Evolutionary conservation across 2,113 vertebrate genomes (phyloP).

Genomic region (Phoxinus phoxinus): DNA sequence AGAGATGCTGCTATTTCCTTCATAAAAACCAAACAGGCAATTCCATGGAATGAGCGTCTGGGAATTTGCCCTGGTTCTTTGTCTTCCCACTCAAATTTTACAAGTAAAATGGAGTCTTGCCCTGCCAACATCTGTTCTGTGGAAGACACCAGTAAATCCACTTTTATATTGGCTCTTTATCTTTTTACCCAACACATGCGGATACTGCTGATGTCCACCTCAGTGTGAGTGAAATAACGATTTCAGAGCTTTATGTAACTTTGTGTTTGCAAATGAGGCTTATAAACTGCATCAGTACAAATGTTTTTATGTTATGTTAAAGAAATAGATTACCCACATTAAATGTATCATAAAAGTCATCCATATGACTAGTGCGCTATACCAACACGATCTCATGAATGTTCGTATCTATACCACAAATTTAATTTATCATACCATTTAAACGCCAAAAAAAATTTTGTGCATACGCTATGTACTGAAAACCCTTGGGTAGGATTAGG

Average conservation of each 20-base stretch:
- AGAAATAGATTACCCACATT: not conserved
- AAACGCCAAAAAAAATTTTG: too few species aligned
- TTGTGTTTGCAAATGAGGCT: not conserved
- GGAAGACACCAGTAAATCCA: constrained; percentile 51
- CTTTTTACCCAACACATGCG: constrained; percentile 50
- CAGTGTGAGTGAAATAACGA: not conserved
- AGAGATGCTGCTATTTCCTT: constrained; percentile 49
- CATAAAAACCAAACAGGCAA: constrained; percentile 47
- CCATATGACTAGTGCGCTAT: not conserved
- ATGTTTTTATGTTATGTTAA: not conserved
- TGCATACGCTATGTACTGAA: too few species aligned
- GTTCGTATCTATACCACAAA: too few species aligned
- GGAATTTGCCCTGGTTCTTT: constrained; percentile 55
- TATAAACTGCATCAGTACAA: not conserved
- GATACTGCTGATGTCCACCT: not conserved
- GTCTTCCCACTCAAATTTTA: constrained; percentile 60
- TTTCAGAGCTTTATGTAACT: not conserved
- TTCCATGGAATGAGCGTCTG: constrained; percentile 58
- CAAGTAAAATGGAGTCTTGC: constrained; percentile 62
- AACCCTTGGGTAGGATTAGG: too few species aligned
- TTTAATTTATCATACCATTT: too few species aligned
- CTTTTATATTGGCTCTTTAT: constrained; percentile 64
- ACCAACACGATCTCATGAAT: too few species aligned
- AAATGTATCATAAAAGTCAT: constrained; percentile 3
- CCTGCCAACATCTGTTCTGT: constrained; percentile 68